These are phyloP conservation scores for Sarcophaga carnaria DNA, from an alignment of 2,888 invertebrate genomes.

Conservation along the genomic window DNA sequence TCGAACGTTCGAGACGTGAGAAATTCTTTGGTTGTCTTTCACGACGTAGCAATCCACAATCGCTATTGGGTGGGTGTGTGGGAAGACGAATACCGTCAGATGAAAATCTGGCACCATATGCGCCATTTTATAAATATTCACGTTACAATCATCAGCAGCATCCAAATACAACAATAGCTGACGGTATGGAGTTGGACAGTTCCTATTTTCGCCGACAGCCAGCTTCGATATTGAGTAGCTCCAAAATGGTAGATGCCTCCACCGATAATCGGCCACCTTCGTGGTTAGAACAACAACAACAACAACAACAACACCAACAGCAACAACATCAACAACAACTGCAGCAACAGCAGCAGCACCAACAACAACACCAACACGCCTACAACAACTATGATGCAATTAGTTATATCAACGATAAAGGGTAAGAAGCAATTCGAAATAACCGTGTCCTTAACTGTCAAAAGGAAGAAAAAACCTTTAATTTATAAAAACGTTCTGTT, in stretches of 20 bases:
- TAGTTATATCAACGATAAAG: slow-evolving; percentile 74
- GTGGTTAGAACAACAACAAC: slow-evolving; percentile 85
- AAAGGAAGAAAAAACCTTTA: neutral
- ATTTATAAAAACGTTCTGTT: neutral
- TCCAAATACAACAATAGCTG: slow-evolving; percentile 16
- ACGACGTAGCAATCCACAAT: slow-evolving; percentile 81
- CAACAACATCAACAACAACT: slow-evolving; percentile 82
- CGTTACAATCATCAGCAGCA: slow-evolving; percentile 81
- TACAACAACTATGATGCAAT: slow-evolving; percentile 74
- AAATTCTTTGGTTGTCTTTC: slow-evolving; percentile 94
- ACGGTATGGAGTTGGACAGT: slow-evolving; percentile 85
- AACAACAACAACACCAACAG: slow-evolving; percentile 83
- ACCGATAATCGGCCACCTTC: slow-evolving; percentile 83
- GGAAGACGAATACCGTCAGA: slow-evolving; percentile 93
- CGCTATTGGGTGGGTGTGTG: slow-evolving; percentile 93
- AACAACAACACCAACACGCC: slow-evolving; percentile 68
- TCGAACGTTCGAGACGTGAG: slow-evolving; percentile 85
- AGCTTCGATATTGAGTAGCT: slow-evolving; percentile 87
- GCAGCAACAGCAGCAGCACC: slow-evolving; percentile 37
- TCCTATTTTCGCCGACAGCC: slow-evolving; percentile 92
- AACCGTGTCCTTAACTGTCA: too few relatives aligned
- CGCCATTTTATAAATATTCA: slow-evolving; percentile 90
- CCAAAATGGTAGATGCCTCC: slow-evolving; percentile 72
- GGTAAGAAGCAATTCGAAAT: slow-evolving; percentile 72
- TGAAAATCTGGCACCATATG: slow-evolving; percentile 92